Percentiles rank a stretch among this genome's conserved stretches.
These are phyloP conservation scores for Polyommatus icarus DNA, from an alignment of 2,888 invertebrate genomes.

Conservation along the genomic window DNA sequence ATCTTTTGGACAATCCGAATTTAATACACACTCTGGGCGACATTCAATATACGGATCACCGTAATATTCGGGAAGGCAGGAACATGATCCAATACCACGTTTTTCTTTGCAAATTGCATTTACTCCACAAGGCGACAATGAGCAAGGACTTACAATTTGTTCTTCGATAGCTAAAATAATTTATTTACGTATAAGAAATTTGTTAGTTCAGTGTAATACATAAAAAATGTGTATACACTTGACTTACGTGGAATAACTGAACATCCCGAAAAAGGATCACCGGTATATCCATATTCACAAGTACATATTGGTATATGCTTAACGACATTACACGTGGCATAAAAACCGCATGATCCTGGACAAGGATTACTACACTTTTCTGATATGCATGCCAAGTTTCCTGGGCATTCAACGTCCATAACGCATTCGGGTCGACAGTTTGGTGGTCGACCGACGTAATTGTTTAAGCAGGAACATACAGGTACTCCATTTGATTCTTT, in stretches of 20 bases:
- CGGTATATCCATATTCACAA: constrained; percentile 85
- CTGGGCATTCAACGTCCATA: constrained; percentile 86
- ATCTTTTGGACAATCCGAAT: constrained; percentile 88
- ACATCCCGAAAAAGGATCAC: constrained; percentile 90
- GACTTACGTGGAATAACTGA: constrained; percentile 81
- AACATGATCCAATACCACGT: constrained; percentile 90
- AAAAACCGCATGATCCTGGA: constrained; percentile 86
- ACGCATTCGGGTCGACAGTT: constrained; percentile 89
- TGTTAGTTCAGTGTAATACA: constrained; percentile 34
- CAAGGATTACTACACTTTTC: constrained; percentile 88
- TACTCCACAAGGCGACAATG: constrained; percentile 91
- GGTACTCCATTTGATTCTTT: constrained; percentile 83
- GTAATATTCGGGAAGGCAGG: constrained; percentile 89
- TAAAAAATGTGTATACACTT: constrained; percentile 28
- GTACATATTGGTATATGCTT: constrained; percentile 88
- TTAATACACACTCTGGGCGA: constrained; percentile 93
- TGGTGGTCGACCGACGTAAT: constrained; percentile 89
- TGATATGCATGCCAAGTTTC: constrained; percentile 85
- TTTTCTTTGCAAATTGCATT: constrained; percentile 92
- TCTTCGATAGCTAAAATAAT: constrained; percentile 78
- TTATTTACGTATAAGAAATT: constrained; percentile 22
- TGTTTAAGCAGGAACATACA: constrained; percentile 86
- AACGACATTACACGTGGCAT: constrained; percentile 85
- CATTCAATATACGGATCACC: constrained; percentile 93
- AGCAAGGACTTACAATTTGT: constrained; percentile 82